A percentile compares a stretch with the other conserved stretches of the same genome.
phyloP scores from a whole-genome alignment of 2,797 vertebrate genomes.

The Jordanella pulchra region DNA sequence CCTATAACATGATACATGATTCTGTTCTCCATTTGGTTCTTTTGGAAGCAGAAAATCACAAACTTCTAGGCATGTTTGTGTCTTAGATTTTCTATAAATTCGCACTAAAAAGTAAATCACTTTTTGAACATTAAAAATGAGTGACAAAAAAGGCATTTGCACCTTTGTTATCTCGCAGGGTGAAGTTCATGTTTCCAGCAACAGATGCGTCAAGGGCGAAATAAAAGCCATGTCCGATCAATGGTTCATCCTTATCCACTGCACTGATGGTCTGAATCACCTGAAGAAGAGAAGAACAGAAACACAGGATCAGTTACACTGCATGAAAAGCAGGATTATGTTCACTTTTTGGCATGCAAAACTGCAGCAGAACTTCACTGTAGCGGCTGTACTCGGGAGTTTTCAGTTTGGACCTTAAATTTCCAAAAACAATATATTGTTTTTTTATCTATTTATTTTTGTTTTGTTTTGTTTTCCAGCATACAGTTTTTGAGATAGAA shows the following conservation, averaged over 20 bases:
- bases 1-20: conserved; percentile 14
- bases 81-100: neutral
- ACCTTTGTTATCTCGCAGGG: conserved; percentile 95
- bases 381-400: no score
- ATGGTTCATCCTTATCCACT: conserved; percentile 90
- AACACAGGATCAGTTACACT: conserved; percentile 24
- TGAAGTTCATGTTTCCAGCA: conserved; percentile 91
- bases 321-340: no score
- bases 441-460: no score
- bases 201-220: conserved; percentile 86
- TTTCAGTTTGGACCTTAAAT: no score
- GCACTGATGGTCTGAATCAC: conserved; percentile 96
- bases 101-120: neutral
- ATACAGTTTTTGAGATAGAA: no score
- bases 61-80: neutral
- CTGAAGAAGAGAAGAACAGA: conserved; percentile 69
- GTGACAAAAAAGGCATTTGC: conserved; percentile 5
- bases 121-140: neutral
- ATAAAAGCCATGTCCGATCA: conserved; percentile 90
- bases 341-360: no score
- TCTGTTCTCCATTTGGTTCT: conserved; percentile 24
- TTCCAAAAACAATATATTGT: no score
- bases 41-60: conserved; percentile 12
- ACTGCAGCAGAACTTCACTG: no score
- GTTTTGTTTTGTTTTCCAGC: no score